A percentile compares a stretch with the other conserved stretches of the same genome.
Evolutionary conservation across 2,888 invertebrate genomes (phyloP).

Genomic region (Macrosoma leucophasiata): DNA sequence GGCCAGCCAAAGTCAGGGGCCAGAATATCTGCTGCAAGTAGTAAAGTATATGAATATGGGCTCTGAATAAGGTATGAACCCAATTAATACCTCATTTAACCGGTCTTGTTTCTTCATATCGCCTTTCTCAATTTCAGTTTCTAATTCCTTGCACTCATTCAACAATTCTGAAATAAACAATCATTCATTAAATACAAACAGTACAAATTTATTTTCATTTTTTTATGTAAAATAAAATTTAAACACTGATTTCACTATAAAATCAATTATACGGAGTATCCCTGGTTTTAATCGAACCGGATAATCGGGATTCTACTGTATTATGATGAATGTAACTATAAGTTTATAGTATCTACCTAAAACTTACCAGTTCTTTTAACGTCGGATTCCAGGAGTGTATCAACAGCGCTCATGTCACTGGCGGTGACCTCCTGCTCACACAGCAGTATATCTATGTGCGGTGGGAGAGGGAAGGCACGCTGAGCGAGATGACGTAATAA

Average conservation of each 20-base stretch:
- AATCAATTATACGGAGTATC: too few relatives aligned
- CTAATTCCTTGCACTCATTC: constrained; percentile 88
- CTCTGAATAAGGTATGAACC: too few relatives aligned
- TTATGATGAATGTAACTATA: background rate
- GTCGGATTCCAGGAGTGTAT: constrained; percentile 95
- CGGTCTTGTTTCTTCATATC: constrained; percentile 83
- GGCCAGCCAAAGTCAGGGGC: too few relatives aligned
- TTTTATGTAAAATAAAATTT: too few relatives aligned
- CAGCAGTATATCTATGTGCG: constrained; percentile 94
- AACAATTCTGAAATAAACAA: constrained; percentile 74
- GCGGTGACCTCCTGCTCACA: constrained; percentile 99
- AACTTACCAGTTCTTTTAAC: constrained; percentile 83
- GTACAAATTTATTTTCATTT: too few relatives aligned
- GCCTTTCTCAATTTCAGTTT: constrained; percentile 83
- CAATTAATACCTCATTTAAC: constrained; percentile 87
- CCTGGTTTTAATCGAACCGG: background rate
- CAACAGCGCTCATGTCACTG: constrained; percentile 94
- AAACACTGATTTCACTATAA: too few relatives aligned
- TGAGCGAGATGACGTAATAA: constrained; percentile 93
- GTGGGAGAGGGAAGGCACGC: constrained; percentile 94
- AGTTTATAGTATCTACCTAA: background rate
- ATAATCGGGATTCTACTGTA: background rate
- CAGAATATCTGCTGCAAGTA: too few relatives aligned
- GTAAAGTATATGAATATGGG: too few relatives aligned
- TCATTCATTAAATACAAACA: too few relatives aligned